phyloP scores from a whole-genome alignment of 2,113 vertebrate genomes.

The Thalassoma bifasciatum region DNA sequence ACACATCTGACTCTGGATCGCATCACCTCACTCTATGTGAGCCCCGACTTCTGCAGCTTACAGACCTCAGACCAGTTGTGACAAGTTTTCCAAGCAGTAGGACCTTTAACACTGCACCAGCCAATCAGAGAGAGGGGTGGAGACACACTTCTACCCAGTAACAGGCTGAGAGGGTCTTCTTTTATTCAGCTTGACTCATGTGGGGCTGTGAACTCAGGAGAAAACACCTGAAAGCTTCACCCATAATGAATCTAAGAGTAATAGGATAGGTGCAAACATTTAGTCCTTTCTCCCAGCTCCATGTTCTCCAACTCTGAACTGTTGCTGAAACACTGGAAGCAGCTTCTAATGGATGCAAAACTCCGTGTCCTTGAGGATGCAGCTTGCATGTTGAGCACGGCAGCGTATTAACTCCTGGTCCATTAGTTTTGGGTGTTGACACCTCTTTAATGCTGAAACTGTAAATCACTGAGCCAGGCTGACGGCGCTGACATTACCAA shows the following conservation, averaged over 20 bases:
- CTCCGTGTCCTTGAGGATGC: constrained; percentile 56
- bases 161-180: constrained; percentile 65
- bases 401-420: constrained; percentile 60
- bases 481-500: constrained; percentile 74
- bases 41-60: constrained; percentile 52
- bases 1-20: constrained; percentile 4
- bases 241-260: too few species aligned
- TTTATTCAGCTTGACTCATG: constrained; percentile 66
- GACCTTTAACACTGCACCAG: constrained; percentile 14
- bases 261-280: too few species aligned
- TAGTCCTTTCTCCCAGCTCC: too few species aligned
- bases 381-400: constrained; percentile 51
- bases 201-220: constrained; percentile 34
- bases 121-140: constrained; percentile 81
- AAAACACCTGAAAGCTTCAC: too few species aligned
- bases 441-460: constrained; percentile 75
- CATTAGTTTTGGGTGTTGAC: constrained; percentile 77
- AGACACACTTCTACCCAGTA: constrained; percentile 77
- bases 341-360: constrained; percentile 47
- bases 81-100: constrained; percentile 59
- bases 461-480: constrained; percentile 71
- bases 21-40: constrained; percentile 33
- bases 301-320: constrained; percentile 26
- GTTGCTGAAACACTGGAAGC: constrained; percentile 40
- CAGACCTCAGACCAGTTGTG: constrained; percentile 58